Conservation (phyloP, 2,797 vertebrate species). For the Myioborus miniatus region DNA sequence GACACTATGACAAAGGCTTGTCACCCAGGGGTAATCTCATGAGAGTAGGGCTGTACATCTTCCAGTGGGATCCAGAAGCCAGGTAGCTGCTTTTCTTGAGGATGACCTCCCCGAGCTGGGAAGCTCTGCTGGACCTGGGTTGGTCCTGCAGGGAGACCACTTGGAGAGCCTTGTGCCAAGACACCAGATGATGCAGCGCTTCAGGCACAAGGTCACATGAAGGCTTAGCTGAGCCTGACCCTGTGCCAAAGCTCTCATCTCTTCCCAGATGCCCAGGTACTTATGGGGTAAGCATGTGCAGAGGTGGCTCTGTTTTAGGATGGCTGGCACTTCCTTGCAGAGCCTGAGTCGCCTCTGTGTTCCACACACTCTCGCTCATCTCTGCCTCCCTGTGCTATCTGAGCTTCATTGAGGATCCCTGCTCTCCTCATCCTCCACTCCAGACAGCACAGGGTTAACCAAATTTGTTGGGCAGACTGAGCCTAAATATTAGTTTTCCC, state of each 20-base stretch:
- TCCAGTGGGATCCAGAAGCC: neutral
- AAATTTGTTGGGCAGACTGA: neutral
- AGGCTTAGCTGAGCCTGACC: neutral
- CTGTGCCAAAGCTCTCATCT: neutral
- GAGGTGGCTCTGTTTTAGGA: neutral
- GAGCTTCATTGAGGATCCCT: neutral
- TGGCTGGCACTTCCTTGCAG: neutral
- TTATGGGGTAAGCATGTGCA: neutral
- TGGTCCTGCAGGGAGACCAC: neutral
- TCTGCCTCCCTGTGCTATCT: neutral
- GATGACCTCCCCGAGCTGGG: neutral
- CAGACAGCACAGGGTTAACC: neutral
- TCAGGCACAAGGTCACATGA: neutral
- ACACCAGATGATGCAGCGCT: accelerated
- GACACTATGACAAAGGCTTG: neutral
- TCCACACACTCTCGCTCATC: accelerated
- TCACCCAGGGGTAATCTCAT: neutral
- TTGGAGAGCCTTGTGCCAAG: neutral
- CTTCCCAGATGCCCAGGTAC: neutral
- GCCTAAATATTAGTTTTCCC: neutral
- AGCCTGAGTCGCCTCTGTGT: neutral
- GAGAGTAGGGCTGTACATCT: neutral
- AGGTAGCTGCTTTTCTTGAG: neutral
- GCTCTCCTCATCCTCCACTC: neutral
- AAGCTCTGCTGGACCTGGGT: neutral